Base-by-base conservation (phyloP, 92 coral and sea anemone species). In the Heliopora coerulea region DNA sequence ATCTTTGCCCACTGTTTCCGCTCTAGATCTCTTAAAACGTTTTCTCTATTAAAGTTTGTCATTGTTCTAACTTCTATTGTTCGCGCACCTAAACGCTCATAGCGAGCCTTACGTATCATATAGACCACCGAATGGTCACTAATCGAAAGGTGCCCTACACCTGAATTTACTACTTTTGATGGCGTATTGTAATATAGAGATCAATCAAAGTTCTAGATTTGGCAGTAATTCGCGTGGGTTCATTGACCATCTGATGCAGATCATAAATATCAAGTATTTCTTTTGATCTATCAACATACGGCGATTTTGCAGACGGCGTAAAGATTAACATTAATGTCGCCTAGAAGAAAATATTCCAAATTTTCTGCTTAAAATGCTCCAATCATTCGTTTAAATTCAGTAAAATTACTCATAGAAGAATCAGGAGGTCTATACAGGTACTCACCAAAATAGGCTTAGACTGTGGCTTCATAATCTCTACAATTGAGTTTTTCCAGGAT, bases 131-230 rank as follows among this genome's bases (percentile, higher is more conserved):
- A 84, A 65, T 79, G 80, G 44, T 84, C 87, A 79, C 87, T 83
- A 25, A 83, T 69, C 15, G 83, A 59, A 24, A 70, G 33, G 30
- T 70, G 79, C 6, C 32, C 34, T 26, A 83, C 74, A 19, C 87
- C 83, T 6, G 84, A 78, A 19, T 78, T 72, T 50, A 60, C 52
- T 40, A 78, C 65, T 64, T 79, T 83, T 20, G 65, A 78, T 21
- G 74, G 80, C 50, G 75, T 70, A 80, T 82, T 82, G 90, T 86
- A 69, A 82, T 62, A 59, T 87, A 82, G 27, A 86, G 54, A 56
- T 82, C 81, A 48, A 86, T 82, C 35, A 86, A 44, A 27, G 86
- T 77, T 28, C 56, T 75, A 23, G 87, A 86, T 39, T 37, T 80
- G 8, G 79, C 59, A 12, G 89, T 85, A 39, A 80, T 74, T 49